Conservation (phyloP, 2,888 invertebrate species). For the Trissolcus japonicus region DNA sequence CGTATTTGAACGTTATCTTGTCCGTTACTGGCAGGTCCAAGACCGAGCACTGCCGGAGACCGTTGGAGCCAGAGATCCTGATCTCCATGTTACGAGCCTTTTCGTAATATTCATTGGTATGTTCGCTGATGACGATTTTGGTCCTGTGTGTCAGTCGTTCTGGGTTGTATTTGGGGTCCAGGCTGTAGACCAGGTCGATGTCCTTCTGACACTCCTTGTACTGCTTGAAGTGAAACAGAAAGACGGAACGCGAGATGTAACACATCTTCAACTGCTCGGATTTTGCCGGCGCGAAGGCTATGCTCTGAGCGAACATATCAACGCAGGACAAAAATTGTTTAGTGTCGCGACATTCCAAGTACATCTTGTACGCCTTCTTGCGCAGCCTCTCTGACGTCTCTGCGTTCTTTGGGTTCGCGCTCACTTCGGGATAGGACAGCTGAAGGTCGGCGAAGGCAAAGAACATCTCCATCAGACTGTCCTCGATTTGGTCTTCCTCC, state of each 20-base stretch:
- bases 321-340: not conserved
- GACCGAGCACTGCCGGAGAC: not conserved
- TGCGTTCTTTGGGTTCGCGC: not conserved
- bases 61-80: not conserved
- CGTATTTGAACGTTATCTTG: not conserved
- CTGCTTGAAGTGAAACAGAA: not conserved
- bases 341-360: not conserved
- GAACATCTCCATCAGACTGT: no score
- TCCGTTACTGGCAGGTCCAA: not conserved
- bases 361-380: slow-evolving; percentile 1
- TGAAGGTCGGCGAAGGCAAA: no score
- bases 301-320: not conserved
- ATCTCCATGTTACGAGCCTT: not conserved
- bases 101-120: not conserved
- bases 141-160: not conserved
- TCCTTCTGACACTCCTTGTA: not conserved
- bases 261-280: not conserved
- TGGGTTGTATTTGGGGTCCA: not conserved
- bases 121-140: not conserved
- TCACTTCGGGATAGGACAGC: no score
- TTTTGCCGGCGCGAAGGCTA: not conserved
- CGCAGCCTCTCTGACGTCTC: not conserved
- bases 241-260: not conserved
- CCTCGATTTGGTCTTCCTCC: no score
- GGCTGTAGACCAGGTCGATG: not conserved